Base-by-base conservation (phyloP, 2,113 vertebrate genomes). In the Chunga burmeisteri region DNA sequence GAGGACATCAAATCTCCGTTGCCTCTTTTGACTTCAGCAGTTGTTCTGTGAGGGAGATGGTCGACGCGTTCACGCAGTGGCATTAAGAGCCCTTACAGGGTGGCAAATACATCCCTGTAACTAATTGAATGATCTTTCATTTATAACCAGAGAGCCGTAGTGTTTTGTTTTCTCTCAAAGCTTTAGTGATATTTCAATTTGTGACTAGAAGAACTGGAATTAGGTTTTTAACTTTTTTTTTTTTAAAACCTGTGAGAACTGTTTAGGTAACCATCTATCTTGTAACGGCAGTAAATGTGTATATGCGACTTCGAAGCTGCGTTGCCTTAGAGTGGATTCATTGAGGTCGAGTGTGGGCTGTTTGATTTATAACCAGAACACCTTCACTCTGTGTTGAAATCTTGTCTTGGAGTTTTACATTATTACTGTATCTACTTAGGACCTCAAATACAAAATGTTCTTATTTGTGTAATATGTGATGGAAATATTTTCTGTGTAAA, bases 111-210 rank as follows among this genome's bases (percentile, higher is more conserved):
- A 2, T 34, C 67, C 47, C 78, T 88, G 53, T 65, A 81, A 56
- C 40, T 91, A 75, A 36, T 0, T 77, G 49, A 80, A 63, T 73
- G 42, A 81, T 21, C n/a, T 88, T 59, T 58, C 55, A 27, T 67
- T 88, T 87, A 6, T 40, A 90, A 66, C 62, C 2, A 4, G 78
- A 86, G 34, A 75, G 34, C 34, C 1, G 0, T 16, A 94, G 46
- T 52, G 25, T 81, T 95, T 93, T 93, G 72, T 93, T 94, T 96
- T 68, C 74, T 94, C 44, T 93, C 86, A 90, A 32, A 70, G 75
- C 78, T 86, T 82, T 85, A 50, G 61, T 66, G 66, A n/a, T 71
- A 67, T 53, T 95, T 95, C 21, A 21, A 0, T 89, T 83, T 56
- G 52, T 90, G 87, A 75, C 55, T 72, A 63, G 59, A 84, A 88